phyloP scores from a whole-genome alignment of 2,113 vertebrate genomes.

The Phrynosoma platyrhinos region DNA sequence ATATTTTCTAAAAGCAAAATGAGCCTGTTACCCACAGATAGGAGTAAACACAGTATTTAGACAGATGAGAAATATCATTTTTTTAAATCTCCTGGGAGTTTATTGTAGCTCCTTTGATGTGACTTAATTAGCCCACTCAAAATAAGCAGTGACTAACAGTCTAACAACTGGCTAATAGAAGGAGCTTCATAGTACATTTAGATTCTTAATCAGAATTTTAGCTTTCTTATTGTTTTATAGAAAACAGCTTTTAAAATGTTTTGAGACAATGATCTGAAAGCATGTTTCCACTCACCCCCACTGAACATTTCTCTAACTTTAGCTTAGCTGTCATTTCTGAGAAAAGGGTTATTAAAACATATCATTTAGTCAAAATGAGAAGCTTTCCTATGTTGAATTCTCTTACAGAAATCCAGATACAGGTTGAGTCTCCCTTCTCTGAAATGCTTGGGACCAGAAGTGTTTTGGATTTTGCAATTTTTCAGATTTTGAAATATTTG shows the following conservation, averaged over 20 bases:
- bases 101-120: constrained; percentile 79
- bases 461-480: too few relatives aligned
- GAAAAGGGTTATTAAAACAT: not conserved
- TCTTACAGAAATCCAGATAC: not conserved
- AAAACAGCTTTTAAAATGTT: constrained; percentile 39
- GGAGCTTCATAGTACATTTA: constrained; percentile 67
- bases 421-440: too few relatives aligned
- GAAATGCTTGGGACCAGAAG: too few relatives aligned
- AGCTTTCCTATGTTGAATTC: not conserved
- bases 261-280: constrained; percentile 19
- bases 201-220: constrained; percentile 58
- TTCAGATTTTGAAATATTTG: too few relatives aligned
- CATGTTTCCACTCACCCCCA: not conserved
- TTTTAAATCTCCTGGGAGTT: constrained; percentile 69
- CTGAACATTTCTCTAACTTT: not conserved
- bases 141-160: constrained; percentile 75
- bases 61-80: constrained; percentile 59
- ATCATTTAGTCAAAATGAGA: not conserved
- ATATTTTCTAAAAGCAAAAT: constrained; percentile 55
- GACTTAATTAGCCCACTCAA: constrained; percentile 78
- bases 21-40: constrained; percentile 66
- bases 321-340: not conserved
- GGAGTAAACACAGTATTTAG: constrained; percentile 71
- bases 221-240: constrained; percentile 51
- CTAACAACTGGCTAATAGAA: constrained; percentile 74